Base-by-base conservation (phyloP, 2,113 vertebrate species). In the Silurus glanis region DNA sequence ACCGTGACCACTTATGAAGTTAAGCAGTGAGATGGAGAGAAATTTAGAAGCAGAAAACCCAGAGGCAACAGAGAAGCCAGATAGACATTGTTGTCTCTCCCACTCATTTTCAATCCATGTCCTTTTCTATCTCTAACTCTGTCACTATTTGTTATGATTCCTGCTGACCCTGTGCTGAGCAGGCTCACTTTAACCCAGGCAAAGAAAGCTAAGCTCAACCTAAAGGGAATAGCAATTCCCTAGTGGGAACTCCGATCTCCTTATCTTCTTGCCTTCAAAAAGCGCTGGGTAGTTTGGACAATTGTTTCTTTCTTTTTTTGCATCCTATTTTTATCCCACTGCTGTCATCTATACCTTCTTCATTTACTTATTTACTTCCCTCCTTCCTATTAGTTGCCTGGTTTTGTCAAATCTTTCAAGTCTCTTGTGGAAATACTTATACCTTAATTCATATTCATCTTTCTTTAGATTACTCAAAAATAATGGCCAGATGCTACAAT, bases 261-360 rank as follows among this genome's bases (percentile, higher is more conserved):
- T 69, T 78, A 49, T 90, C 83, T 85, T 85, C n/a, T 23, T 88
- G 87, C 90, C 51, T 49, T 87, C 87, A 71, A 75, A 85, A 64
- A 49, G 58, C 85, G 88, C 67, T 88, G 87, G 91, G 90, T 88
- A 87, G 75, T 90, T 88, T 83, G 55, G 66, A 87, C 69, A 85
- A 78, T 85, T 80, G 49, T 61, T 78, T 64, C 64, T 51, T 56
- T 74, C 47, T 75, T 80, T 37, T 62, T 58, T 83, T 69, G 23
- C 6, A 14, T 85, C 37, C 28, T 25, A 25, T 47, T 37, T n/a
- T 59, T n/a, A 25, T 51, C 53, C 9, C 23, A 66, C 19, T 28
- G 5, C 16, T 58, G 2, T 81, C 8, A 66, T 25, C 61, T 69
- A 19, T 0, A 16, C 17, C 12, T 37, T 53, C 53, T 3, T 62